phyloP scores from a whole-genome alignment of 1,140 invertebrate species.

The Drosophila sp. region DNA sequence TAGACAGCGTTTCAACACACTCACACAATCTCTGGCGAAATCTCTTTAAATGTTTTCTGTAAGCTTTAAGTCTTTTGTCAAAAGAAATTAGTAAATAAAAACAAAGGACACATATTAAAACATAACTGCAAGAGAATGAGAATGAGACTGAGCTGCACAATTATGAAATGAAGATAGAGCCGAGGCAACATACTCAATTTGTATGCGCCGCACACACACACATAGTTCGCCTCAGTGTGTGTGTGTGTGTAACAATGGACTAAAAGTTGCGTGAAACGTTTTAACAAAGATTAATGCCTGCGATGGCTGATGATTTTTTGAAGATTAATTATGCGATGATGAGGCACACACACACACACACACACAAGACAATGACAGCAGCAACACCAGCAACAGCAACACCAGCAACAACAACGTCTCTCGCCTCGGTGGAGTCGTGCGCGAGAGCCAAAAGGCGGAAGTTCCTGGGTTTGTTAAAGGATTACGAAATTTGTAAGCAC shows the following conservation, averaged over 20 bases:
- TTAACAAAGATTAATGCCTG: constrained; percentile 82
- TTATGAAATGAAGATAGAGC: constrained; percentile 56
- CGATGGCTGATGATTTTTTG: constrained; percentile 82
- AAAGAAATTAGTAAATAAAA: constrained; percentile 77
- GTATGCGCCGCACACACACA: constrained; percentile 21
- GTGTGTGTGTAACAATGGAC: constrained; percentile 80
- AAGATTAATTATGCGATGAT: constrained; percentile 83
- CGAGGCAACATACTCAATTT: constrained; percentile 5
- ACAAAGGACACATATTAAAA: constrained; percentile 75
- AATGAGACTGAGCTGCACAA: constrained; percentile 41
- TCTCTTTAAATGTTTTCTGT: constrained; percentile 50
- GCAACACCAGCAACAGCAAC: constrained; percentile 27
- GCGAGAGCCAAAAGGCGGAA: constrained; percentile 60
- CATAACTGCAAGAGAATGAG: constrained; percentile 34
- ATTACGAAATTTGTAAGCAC: constrained; percentile 80
- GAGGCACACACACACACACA: constrained; percentile 58
- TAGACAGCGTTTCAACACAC: constrained; percentile 4
- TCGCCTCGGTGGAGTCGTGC: constrained; percentile 45
- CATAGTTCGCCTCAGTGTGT: constrained; percentile 47
- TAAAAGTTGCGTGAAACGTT: constrained; percentile 81
- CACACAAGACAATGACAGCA: constrained; percentile 73
- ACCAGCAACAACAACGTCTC: constrained; percentile 12
- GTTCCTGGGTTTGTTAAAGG: constrained; percentile 73
- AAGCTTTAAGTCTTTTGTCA: constrained; percentile 64
- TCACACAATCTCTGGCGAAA: constrained; percentile 26